Evolutionary conservation across 2,888 invertebrate species (phyloP).

Genomic region (Drosophila longiperda): DNA sequence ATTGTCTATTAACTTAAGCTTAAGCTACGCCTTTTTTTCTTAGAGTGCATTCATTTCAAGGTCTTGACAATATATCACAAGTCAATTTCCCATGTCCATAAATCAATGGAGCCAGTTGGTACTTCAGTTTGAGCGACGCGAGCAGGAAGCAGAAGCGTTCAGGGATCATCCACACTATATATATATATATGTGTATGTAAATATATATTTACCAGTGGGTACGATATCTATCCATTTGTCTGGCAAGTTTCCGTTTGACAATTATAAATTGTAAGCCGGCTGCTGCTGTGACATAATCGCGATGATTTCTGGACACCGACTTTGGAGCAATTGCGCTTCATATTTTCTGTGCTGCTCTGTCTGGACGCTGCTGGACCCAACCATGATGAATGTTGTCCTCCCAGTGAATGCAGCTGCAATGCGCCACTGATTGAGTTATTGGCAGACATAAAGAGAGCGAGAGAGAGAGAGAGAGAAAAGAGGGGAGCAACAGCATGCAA

Average conservation of each 20-base stretch:
- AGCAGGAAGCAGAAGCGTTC: constrained; percentile 45
- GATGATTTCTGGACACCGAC: constrained; percentile 60
- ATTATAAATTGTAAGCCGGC: constrained; percentile 75
- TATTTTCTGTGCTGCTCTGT: constrained; percentile 38
- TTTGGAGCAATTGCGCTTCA: constrained; percentile 48
- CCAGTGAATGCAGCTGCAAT: constrained; percentile 60
- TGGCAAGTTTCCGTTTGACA: constrained; percentile 72
- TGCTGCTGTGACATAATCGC: constrained; percentile 75
- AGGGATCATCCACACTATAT: constrained; percentile 15
- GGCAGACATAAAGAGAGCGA: constrained; percentile 26
- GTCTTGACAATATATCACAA: constrained; percentile 73
- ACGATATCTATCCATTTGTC: constrained; percentile 69
- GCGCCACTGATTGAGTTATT: constrained; percentile 75
- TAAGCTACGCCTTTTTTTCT: constrained; percentile 1
- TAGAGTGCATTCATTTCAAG: constrained; percentile 57
- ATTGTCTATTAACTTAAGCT: neutral
- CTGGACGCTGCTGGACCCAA: neutral
- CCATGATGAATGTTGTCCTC: constrained; percentile 65
- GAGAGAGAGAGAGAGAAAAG: neutral
- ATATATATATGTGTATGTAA: neutral
- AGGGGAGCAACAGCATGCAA: constrained; percentile 38
- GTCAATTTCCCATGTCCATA: constrained; percentile 74
- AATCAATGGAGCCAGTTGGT: constrained; percentile 61
- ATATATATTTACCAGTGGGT: neutral
- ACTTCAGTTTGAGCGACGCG: constrained; percentile 51